Evolutionary conservation across 2,888 invertebrate genomes (phyloP).

Genomic region (Tenthredo scrophulariae): DNA sequence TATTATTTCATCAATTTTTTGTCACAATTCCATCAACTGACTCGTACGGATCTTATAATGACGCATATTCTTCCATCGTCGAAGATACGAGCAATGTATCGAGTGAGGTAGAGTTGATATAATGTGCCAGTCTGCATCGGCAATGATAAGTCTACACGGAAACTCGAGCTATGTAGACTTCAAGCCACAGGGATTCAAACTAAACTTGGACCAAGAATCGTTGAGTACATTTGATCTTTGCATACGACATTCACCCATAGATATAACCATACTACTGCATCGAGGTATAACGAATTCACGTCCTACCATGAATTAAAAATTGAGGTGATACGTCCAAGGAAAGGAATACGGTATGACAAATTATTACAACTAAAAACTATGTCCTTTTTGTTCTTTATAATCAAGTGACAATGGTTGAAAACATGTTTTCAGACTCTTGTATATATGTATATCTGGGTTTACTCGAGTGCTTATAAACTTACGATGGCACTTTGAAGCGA

Average conservation of each 20-base stretch:
- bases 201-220: slow-evolving; percentile 58
- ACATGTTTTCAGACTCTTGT: background rate
- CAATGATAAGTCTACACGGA: slow-evolving; percentile 61
- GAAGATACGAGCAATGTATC: background rate
- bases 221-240: slow-evolving; percentile 61
- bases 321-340: background rate
- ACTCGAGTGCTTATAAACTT: slow-evolving; percentile 55
- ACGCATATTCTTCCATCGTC: background rate
- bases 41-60: background rate
- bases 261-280: slow-evolving; percentile 16
- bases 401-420: background rate
- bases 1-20: background rate
- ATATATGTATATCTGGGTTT: slow-evolving; percentile 37
- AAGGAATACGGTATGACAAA: background rate
- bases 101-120: background rate
- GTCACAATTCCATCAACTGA: background rate
- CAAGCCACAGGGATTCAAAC: slow-evolving; percentile 59
- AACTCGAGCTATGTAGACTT: slow-evolving; percentile 58
- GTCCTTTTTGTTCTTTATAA: background rate
- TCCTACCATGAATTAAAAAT: slow-evolving; percentile 18
- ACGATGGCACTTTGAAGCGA: slow-evolving; percentile 22
- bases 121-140: slow-evolving; percentile 57
- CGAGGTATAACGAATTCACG: background rate
- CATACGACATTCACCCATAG: slow-evolving; percentile 43
- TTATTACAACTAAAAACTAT: background rate